These are phyloP conservation scores for Periophthalmodon schlosseri DNA, from an alignment of 2,113 vertebrate genomes.

Conservation along the genomic window DNA sequence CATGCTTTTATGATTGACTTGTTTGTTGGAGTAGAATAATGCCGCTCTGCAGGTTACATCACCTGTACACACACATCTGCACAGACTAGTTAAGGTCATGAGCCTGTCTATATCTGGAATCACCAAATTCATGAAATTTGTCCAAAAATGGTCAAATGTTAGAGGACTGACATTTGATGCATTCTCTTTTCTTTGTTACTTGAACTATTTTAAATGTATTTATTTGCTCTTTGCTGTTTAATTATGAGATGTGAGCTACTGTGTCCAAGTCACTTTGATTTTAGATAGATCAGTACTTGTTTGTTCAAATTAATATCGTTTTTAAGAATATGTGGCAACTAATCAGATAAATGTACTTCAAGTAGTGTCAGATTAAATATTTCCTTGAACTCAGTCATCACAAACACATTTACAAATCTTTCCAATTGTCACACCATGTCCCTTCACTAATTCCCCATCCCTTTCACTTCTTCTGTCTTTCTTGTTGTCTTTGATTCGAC, in stretches of 20 bases:
- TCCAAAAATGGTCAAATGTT: too few species aligned
- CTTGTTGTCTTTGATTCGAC: constrained; percentile 51
- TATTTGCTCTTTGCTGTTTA: too few species aligned
- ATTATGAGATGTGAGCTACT: too few species aligned
- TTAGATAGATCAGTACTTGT: neutral
- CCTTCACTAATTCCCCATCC: constrained; percentile 20
- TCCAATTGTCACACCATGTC: constrained; percentile 20
- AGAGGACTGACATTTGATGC: too few species aligned
- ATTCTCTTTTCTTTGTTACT: too few species aligned
- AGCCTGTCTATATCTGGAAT: neutral
- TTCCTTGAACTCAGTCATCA: constrained; percentile 8
- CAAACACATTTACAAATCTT: constrained; percentile 17
- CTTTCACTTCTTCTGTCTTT: constrained; percentile 30
- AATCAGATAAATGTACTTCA: neutral
- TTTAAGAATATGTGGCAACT: neutral
- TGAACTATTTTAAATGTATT: too few species aligned
- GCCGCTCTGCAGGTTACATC: neutral
- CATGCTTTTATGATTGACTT: constrained; percentile 20
- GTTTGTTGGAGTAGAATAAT: constrained; percentile 13
- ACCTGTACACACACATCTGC: neutral
- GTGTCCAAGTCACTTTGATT: too few species aligned
- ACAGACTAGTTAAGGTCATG: neutral
- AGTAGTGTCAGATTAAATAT: neutral
- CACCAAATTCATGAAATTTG: neutral
- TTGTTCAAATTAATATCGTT: neutral